Conservation (phyloP, 2,888 invertebrate genomes). For the Pachydiplax longipennis region DNA sequence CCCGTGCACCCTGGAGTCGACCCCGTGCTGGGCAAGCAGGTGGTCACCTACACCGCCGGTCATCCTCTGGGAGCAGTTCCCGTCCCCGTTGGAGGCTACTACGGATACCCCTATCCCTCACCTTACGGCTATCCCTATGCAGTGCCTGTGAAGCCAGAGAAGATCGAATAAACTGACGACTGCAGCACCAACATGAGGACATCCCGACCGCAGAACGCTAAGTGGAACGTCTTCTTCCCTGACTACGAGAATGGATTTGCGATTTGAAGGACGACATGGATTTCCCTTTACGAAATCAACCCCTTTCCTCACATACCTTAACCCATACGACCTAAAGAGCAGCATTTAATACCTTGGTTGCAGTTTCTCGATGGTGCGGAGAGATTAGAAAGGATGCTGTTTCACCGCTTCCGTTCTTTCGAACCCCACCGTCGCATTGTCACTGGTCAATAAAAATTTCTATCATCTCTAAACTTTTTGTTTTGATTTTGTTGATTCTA, state of each 20-base stretch:
- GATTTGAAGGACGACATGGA: neutral
- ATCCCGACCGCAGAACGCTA: neutral
- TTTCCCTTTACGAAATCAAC: neutral
- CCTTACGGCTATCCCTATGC: neutral
- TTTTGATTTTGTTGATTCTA: too few species aligned
- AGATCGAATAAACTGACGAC: conserved; percentile 5
- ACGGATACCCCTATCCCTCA: neutral
- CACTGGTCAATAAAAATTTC: neutral
- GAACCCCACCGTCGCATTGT: neutral
- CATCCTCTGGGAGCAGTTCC: neutral
- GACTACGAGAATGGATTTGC: neutral
- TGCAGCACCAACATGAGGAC: neutral
- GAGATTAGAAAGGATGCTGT: neutral
- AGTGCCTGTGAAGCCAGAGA: conserved; percentile 5
- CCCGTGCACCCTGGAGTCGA: neutral
- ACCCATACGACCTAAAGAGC: neutral
- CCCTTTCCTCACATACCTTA: neutral
- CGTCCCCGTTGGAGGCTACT: neutral
- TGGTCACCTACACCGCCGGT: neutral
- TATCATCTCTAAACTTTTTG: neutral
- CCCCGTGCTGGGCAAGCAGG: neutral
- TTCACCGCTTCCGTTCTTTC: neutral
- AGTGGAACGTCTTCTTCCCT: neutral
- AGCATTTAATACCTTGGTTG: neutral
- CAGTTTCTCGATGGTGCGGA: neutral